phyloP scores from a whole-genome alignment of 2,797 vertebrate genomes.

The Pangasius djambal region DNA sequence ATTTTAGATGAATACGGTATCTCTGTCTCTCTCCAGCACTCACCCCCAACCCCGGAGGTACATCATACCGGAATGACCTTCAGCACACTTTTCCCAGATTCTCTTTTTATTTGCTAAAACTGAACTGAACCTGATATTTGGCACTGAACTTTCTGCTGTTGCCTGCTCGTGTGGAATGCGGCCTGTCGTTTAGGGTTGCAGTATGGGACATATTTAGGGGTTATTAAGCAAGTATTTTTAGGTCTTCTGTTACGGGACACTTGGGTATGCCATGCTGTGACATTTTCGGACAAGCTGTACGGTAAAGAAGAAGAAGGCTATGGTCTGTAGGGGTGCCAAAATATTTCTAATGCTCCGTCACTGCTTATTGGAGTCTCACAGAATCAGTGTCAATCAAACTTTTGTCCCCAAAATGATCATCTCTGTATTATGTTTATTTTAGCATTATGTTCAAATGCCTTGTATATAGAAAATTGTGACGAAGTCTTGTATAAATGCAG shows the following conservation, averaged over 20 bases:
- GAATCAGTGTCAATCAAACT: not conserved
- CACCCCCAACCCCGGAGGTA: not conserved
- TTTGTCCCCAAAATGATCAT: not conserved
- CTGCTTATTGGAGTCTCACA: not conserved
- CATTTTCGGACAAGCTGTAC: constrained; percentile 23
- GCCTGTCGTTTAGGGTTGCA: constrained; percentile 22
- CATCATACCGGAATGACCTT: constrained; percentile 9
- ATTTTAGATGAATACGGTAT: not conserved
- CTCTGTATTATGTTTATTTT: not conserved
- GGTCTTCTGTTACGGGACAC: constrained; percentile 43
- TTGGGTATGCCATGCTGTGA: constrained; percentile 5
- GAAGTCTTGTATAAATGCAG: not conserved
- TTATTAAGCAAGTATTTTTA: constrained; percentile 50
- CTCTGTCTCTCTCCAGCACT: not conserved
- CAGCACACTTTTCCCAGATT: not conserved
- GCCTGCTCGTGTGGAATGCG: not conserved
- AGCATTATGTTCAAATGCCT: not conserved
- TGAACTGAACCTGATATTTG: not conserved
- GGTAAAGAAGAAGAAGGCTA: not conserved
- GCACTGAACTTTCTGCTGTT: not conserved
- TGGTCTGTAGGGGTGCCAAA: not conserved
- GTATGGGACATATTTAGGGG: constrained; percentile 35
- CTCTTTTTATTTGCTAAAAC: constrained; percentile 7
- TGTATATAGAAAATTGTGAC: not conserved
- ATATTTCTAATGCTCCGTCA: not conserved